Base-by-base conservation (phyloP, 2,888 invertebrate genomes). In the Ormyrus rosae region DNA sequence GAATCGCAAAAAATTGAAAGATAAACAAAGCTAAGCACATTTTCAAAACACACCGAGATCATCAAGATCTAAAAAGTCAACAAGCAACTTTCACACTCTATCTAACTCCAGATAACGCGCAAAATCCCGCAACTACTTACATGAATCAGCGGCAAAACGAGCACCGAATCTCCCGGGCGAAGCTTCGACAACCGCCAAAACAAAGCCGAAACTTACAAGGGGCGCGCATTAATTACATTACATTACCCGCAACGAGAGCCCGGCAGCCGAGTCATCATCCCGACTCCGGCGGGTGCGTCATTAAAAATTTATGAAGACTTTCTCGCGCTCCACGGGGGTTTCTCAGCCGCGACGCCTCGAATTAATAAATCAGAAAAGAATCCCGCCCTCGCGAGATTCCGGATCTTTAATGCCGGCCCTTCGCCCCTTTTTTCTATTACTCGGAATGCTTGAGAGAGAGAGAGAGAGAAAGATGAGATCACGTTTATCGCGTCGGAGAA, bases 331-430 rank as follows among this genome's bases (percentile, higher is more conserved):
- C 53, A 51, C 53, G 67, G 78, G 78, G n/a, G 69, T 46, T 6
- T 46, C 58, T 61, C 61, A 61, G 46, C 19, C n/a, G 45, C 56
- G 51, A 10, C 13, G 58, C 13, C 13, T 58, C 51, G 50, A 65
- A 70, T 78, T 67, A 67, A 78, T 78, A 78, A 78, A 72, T 77
- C 77, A 76, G 53, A 10, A 34, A 34, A 34, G 34, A 34, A 46
- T 46, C 9, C 13, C 61, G 45, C 63, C 11, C 19, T 19, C 9
- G 8, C 9, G 46, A 64, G 64, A 78, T 78, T 71, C 65, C 71
- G 9, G 71, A 78, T 78, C 71, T 77, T 77, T 69, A 70, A 13
- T 55, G 64, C 61, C 63, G 34, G 34, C 56, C n/a, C 11, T n/a
- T 58, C 60, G 46, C 13, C 19, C 50, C 10, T n/a, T 19, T 48